Conservation (phyloP, 1,140 invertebrate species). For the Lepidurus couesii region DNA sequence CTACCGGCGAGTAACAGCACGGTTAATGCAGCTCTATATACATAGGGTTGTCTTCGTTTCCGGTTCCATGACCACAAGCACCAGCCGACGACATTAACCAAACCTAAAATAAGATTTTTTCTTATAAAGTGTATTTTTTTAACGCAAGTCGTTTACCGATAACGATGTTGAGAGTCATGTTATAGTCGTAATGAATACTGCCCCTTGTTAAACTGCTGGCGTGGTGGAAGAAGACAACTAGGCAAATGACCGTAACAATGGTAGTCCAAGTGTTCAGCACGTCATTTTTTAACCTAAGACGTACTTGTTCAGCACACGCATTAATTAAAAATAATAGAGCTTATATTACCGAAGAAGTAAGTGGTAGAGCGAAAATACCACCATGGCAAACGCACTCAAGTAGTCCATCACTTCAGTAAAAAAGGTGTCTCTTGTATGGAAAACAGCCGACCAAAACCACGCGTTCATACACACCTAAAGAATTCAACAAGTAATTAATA, state of each 20-base stretch:
- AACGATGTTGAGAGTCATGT: constrained; percentile 81
- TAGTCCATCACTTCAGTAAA: constrained; percentile 95
- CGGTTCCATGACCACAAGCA: constrained; percentile 65
- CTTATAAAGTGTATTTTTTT: constrained; percentile 24
- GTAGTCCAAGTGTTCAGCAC: not conserved
- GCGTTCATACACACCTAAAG: constrained; percentile 75
- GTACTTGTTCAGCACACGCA: constrained; percentile 8
- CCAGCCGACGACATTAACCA: constrained; percentile 65
- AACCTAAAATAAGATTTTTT: constrained; percentile 52
- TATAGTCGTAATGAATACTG: constrained; percentile 87
- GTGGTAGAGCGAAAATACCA: constrained; percentile 51
- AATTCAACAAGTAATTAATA: constrained; percentile 36
- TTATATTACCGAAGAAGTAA: constrained; percentile 47
- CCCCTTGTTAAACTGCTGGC: constrained; percentile 69
- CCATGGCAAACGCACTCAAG: constrained; percentile 52
- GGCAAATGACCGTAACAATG: not conserved
- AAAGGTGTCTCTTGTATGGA: constrained; percentile 78
- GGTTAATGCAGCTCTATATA: constrained; percentile 64
- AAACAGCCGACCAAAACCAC: constrained; percentile 90
- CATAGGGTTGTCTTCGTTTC: constrained; percentile 56
- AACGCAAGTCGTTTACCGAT: constrained; percentile 57
- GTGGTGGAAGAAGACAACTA: constrained; percentile 66
- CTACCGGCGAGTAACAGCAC: constrained; percentile 60
- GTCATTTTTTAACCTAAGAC: constrained; percentile 26
- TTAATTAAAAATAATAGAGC: not conserved